These are phyloP conservation scores for Calameuta pallipes DNA, from an alignment of 2,888 invertebrate species.

Conservation along the genomic window DNA sequence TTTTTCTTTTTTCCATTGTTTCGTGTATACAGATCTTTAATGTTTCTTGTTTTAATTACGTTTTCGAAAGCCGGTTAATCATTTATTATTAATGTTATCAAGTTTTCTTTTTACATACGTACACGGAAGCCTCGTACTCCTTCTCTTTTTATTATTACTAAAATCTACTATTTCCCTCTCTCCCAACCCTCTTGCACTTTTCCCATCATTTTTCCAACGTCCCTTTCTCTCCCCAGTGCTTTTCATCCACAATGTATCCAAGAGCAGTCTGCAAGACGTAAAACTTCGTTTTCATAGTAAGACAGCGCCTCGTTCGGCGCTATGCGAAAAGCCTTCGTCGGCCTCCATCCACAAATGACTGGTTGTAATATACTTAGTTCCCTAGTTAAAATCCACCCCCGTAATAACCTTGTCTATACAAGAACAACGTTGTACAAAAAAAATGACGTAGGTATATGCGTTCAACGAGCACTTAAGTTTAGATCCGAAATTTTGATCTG, in stretches of 20 bases:
- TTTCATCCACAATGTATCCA: neutral
- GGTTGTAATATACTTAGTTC: constrained; percentile 51
- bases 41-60: constrained; percentile 14
- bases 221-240: neutral
- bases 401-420: neutral
- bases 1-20: constrained; percentile 24
- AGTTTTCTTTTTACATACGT: neutral
- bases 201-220: neutral
- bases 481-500: constrained; percentile 20
- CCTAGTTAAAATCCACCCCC: constrained; percentile 3
- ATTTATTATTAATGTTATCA: constrained; percentile 25
- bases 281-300: neutral
- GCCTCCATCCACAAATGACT: constrained; percentile 38
- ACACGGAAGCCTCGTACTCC: neutral
- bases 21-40: constrained; percentile 24
- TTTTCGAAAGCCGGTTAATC: constrained; percentile 28
- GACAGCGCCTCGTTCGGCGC: neutral
- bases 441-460: neutral
- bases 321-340: constrained; percentile 31
- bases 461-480: neutral
- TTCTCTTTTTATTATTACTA: neutral
- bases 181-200: constrained; percentile 6
- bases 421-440: neutral
- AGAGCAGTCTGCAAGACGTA: neutral
- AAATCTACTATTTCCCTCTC: neutral